phyloP scores from a whole-genome alignment of 1,140 invertebrate genomes.

The Trichonephila clavipes region DNA sequence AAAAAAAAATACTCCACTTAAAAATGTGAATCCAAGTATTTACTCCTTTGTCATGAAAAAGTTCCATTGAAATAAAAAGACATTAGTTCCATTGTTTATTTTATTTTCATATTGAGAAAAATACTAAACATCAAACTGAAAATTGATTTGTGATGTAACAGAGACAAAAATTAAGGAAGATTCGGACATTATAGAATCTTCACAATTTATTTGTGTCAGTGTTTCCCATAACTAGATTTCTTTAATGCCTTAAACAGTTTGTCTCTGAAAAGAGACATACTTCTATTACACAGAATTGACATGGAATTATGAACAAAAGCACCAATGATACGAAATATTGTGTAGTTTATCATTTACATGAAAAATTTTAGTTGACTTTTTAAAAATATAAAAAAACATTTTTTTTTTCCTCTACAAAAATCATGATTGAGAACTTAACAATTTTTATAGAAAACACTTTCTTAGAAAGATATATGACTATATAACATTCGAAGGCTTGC shows the following conservation, averaged over 20 bases:
- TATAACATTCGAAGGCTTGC: conserved; percentile 67
- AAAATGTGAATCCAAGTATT: too few relatives aligned
- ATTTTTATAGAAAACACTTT: conserved; percentile 70
- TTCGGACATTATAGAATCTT: conserved; percentile 69
- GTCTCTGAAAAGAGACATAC: conserved; percentile 29
- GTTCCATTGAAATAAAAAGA: background rate
- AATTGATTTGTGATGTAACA: conserved; percentile 71
- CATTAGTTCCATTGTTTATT: conserved; percentile 46
- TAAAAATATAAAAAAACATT: conserved; percentile 55
- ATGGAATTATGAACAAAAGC: conserved; percentile 62
- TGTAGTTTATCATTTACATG: conserved; percentile 37
- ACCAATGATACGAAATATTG: conserved; percentile 55
- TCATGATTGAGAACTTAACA: conserved; percentile 52
- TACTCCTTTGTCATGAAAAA: background rate
- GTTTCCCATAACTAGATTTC: conserved; percentile 49
- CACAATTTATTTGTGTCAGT: conserved; percentile 63
- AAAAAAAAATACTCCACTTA: too few relatives aligned
- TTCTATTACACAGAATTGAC: conserved; percentile 62
- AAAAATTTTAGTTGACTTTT: conserved; percentile 45
- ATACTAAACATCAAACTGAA: conserved; percentile 76
- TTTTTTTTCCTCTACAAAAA: conserved; percentile 51
- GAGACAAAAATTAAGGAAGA: conserved; percentile 74
- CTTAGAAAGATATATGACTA: conserved; percentile 70
- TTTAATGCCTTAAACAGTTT: conserved; percentile 64
- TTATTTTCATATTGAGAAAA: conserved; percentile 76